Base-by-base conservation (phyloP, 2,888 invertebrate genomes). In the Agriopis marginaria region DNA sequence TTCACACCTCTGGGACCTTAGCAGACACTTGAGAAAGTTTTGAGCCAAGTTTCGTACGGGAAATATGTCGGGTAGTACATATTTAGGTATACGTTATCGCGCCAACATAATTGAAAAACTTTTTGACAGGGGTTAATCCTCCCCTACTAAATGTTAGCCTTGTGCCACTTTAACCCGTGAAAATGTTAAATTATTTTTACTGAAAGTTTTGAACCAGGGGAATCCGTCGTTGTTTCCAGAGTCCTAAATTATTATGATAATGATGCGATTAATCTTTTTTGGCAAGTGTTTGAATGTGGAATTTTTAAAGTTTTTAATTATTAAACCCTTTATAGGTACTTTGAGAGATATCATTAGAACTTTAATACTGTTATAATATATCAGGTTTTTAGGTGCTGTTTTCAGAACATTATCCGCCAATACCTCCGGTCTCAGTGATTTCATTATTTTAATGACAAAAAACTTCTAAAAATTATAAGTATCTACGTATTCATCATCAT, bases 71-170 rank as follows among this genome's bases (percentile, higher is more conserved):
- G 77, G 76, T 78, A n/a, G 76, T 78, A 60, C 60, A 60, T 60
- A 80, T 82, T 74, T 84, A 80, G 81, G 81, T 84, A 84, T 79
- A 83, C 81, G 87, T 86, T 90, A 89, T 89, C 86, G 79, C 76
- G 82, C 70, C 78, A 79, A 82, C 85, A 84, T 93, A 92, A 93
- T 93, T 93, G 93, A 93, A 93, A 92, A 92, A 92, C 86, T 92
- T 92, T 92, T 80, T 86, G 90, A 89, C 91, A 87, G 80, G 88
- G 89, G 89, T 89, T 88, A 85, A 86, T 79, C 82, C 79, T 79
- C 76, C 75, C 76, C 69, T 74, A 72, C 78, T 77, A 80, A 78
- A 79, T 79, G 79, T 79, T 67, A 71, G 65, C 66, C 55, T 61
- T 54, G 62, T 64, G 68, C 58, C 53, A 70, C 55, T 61, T 63